These are phyloP conservation scores for Himalopsyche tibetana DNA, from an alignment of 2,888 invertebrate species.

Conservation along the genomic window DNA sequence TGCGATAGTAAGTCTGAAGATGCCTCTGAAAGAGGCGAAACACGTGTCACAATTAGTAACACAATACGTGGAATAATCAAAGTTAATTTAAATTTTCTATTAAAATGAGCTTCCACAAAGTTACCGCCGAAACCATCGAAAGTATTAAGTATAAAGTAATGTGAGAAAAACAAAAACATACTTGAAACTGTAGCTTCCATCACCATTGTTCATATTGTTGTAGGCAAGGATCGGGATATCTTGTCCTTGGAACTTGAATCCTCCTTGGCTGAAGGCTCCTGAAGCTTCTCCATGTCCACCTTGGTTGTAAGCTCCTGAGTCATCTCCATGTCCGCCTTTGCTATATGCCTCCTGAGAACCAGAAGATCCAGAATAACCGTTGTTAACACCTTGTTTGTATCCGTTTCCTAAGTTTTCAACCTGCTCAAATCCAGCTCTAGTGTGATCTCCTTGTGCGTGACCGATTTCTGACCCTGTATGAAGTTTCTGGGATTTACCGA, in stretches of 20 bases:
- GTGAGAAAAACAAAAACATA: slow-evolving; percentile 67
- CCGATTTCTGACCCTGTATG: slow-evolving; percentile 46
- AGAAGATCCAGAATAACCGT: background rate
- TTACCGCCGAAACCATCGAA: too few relatives aligned
- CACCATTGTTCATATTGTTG: slow-evolving; percentile 79
- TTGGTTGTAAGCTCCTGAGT: slow-evolving; percentile 44
- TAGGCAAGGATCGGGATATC: slow-evolving; percentile 79
- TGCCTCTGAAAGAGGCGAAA: too few relatives aligned
- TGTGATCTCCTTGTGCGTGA: slow-evolving; percentile 44
- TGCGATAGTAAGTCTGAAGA: too few relatives aligned
- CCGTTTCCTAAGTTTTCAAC: background rate
- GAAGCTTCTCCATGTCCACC: background rate
- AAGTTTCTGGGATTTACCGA: background rate
- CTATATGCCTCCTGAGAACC: slow-evolving; percentile 48
- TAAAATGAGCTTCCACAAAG: too few relatives aligned
- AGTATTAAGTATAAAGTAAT: too few relatives aligned
- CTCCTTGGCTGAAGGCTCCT: slow-evolving; percentile 49
- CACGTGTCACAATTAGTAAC: too few relatives aligned
- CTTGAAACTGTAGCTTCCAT: slow-evolving; percentile 82
- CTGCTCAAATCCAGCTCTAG: background rate
- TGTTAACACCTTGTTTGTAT: background rate
- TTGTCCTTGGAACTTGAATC: slow-evolving; percentile 67
- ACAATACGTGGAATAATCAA: too few relatives aligned
- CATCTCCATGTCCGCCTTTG: slow-evolving; percentile 38
- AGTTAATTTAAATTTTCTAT: too few relatives aligned